A percentile compares a stretch with the other conserved stretches of the same genome.
Conservation (phyloP, 2,888 invertebrate genomes). For the Diploptera punctata region DNA sequence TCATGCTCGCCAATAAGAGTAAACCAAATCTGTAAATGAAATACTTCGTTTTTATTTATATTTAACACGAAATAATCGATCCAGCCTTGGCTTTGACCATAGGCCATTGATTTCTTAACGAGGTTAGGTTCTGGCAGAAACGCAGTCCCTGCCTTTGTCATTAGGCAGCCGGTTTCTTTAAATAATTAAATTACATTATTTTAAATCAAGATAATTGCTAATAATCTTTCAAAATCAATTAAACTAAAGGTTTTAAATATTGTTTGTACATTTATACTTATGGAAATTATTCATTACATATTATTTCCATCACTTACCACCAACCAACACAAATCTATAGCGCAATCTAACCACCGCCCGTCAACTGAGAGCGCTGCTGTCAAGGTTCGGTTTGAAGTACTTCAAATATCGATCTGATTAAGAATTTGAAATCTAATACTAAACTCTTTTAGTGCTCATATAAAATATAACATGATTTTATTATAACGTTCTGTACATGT, state of each 20-base stretch:
- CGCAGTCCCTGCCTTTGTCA: background rate
- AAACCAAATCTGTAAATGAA: slow-evolving; percentile 5
- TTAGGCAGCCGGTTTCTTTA: background rate
- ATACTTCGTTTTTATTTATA: too few relatives aligned
- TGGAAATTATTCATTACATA: too few relatives aligned
- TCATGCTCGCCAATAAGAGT: background rate
- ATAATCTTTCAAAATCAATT: too few relatives aligned
- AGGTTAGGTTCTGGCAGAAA: slow-evolving; percentile 14
- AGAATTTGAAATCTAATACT: background rate
- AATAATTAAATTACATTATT: too few relatives aligned
- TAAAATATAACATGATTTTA: background rate
- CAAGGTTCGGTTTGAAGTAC: background rate
- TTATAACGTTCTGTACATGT: too few relatives aligned
- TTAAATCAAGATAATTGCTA: too few relatives aligned
- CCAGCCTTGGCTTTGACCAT: background rate
- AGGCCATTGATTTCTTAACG: background rate
- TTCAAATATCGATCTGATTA: slow-evolving; percentile 17
- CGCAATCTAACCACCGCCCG: background rate
- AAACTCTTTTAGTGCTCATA: background rate
- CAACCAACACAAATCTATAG: too few relatives aligned
- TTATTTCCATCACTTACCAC: too few relatives aligned
- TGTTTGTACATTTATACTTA: too few relatives aligned
- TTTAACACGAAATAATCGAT: slow-evolving; percentile 6
- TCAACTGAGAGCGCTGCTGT: background rate
- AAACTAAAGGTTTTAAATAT: too few relatives aligned